These are phyloP conservation scores for Ochropacha duplaris DNA, from an alignment of 2,888 invertebrate genomes.

Conservation along the genomic window DNA sequence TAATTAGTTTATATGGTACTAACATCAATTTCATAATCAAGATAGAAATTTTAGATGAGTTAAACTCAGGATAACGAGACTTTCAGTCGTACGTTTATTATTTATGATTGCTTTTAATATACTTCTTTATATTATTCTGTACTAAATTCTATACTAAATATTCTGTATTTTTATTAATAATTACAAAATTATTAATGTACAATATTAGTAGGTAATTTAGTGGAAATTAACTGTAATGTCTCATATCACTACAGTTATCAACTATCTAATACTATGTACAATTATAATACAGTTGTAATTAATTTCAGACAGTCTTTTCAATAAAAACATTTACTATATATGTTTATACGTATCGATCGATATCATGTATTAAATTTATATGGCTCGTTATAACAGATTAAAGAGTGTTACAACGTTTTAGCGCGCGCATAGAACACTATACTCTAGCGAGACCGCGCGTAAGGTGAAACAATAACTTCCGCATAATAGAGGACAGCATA, in stretches of 20 bases:
- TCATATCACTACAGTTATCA: slow-evolving; percentile 17
- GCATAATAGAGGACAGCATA: too few species aligned
- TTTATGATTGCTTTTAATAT: neutral
- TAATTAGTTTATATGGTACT: slow-evolving; percentile 6
- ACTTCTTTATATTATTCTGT: neutral
- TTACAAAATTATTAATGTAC: too few species aligned
- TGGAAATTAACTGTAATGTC: slow-evolving; percentile 3
- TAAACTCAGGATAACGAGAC: neutral
- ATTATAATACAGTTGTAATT: slow-evolving; percentile 23
- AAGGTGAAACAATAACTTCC: too few species aligned
- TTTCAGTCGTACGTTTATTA: neutral
- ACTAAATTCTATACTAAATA: neutral
- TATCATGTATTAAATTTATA: neutral
- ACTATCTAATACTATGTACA: slow-evolving; percentile 26
- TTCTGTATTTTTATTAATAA: too few species aligned
- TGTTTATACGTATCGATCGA: neutral
- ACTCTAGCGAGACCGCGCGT: too few species aligned
- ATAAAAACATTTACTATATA: slow-evolving; percentile 21
- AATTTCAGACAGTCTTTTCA: slow-evolving; percentile 53
- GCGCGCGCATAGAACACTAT: too few species aligned
- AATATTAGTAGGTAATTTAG: neutral
- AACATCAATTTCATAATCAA: slow-evolving; percentile 6
- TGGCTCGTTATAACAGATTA: slow-evolving; percentile 12
- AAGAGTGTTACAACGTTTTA: slow-evolving; percentile 12
- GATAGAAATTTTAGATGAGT: slow-evolving; percentile 2